Base-by-base conservation (phyloP, 2,113 vertebrate genomes). In the Cheilinus undulatus region DNA sequence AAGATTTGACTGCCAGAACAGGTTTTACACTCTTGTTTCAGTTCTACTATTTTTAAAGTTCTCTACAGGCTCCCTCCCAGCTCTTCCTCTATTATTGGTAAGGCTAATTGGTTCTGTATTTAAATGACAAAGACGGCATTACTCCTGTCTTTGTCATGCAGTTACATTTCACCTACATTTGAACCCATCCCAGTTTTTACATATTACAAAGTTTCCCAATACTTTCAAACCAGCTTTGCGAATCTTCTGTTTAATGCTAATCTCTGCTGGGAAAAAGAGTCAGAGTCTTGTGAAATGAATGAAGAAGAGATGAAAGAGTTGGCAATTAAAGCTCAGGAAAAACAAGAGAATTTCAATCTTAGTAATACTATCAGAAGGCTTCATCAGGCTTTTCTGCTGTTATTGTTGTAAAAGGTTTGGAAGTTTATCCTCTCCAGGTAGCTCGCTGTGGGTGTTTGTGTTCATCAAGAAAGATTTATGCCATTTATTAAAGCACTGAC, bases 271-370 rank as follows among this genome's bases (percentile, higher is more conserved):
- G 48, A 67, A 61, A 46, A 13, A 3, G 32, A 15, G 11, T 15
- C 12, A 42, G 32, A 62, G 73, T 24, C 10, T 59, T 12, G 9
- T 56, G 23, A 51, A 43, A 64, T 22, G 23, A 66, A 46, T 27
- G 19, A 74, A 10, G 28, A n/a, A 12, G 51, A 62, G 50, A 66
- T 70, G 60, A 78, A 67, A 75, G 66, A 57, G 8, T 58, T 76
- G 61, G 57, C 51, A 42, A 28, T 13, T 11, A 57, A 58, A 49
- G 20, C 28, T 8, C 19, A 7, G 7, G 17, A 7, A 45, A 38
- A 17, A 22, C 27, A 50, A 30, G 13, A 45, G 0, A 56, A 11
- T 38, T 63, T 73, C n/a, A 15, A 5, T 42, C 22, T n/a, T n/a
- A 43, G 26, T 7, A 34, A 19, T n/a, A 38, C 60, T 36, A 32